phyloP scores from a whole-genome alignment of 2,797 vertebrate genomes.

The Mustela erminea region DNA sequence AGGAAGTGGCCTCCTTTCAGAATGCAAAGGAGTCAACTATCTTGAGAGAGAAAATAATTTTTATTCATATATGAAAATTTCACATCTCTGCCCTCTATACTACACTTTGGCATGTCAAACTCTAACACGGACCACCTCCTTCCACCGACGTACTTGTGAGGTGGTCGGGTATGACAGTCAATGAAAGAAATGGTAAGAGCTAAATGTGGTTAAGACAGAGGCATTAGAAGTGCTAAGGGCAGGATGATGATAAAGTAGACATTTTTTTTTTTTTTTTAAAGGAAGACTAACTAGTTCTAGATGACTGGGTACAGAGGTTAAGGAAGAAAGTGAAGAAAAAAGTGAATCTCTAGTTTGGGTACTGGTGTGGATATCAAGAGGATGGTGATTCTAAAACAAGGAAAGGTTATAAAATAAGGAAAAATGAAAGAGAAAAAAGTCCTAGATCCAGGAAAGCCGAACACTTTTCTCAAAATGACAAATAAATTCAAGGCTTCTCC shows the following conservation, averaged over 20 bases:
- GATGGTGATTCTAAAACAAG: not conserved
- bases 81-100: not conserved
- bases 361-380: not conserved
- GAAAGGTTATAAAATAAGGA: too few species aligned
- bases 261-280: not conserved
- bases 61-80: conserved; percentile 31
- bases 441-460: not conserved
- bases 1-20: not conserved
- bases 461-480: not conserved
- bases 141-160: not conserved
- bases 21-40: not conserved
- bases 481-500: not conserved
- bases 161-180: not conserved
- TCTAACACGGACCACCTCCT: not conserved
- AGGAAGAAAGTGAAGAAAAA: not conserved
- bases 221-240: not conserved
- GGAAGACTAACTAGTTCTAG: not conserved
- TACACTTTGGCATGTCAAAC: not conserved
- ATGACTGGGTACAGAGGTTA: not conserved
- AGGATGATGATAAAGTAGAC: not conserved
- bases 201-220: not conserved
- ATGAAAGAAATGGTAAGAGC: not conserved
- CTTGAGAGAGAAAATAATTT: not conserved
- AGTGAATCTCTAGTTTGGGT: not conserved
- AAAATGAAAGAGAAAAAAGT: not conserved